Evolutionary conservation across 2,888 invertebrate species (phyloP).

Genomic region (Melieria picta): DNA sequence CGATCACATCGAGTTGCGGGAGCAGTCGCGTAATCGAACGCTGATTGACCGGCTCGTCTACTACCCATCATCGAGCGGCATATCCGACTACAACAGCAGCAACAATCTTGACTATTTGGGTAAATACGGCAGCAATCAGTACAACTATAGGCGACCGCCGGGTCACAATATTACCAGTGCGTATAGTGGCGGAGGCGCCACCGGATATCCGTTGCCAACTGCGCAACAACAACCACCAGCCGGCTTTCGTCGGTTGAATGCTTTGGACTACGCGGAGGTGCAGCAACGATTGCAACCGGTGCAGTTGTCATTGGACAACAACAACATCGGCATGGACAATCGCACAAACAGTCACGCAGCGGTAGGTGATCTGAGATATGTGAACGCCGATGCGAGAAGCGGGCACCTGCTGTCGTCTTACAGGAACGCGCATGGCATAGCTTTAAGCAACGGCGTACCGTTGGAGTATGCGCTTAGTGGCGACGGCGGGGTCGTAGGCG

Average conservation of each 20-base stretch:
- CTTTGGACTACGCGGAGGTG: background rate
- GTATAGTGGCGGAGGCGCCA: background rate
- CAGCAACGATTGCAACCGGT: conserved; percentile 54
- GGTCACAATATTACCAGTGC: background rate
- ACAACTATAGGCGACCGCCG: conserved; percentile 29
- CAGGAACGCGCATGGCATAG: no score
- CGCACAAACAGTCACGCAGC: no score
- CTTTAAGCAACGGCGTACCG: no score
- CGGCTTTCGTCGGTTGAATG: no score
- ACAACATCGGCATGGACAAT: no score
- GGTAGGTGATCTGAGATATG: no score
- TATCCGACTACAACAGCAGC: conserved; percentile 62
- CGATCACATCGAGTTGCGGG: conserved; percentile 46
- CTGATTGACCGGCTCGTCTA: conserved; percentile 84
- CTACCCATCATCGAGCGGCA: conserved; percentile 74
- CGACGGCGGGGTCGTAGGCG: no score
- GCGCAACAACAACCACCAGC: background rate
- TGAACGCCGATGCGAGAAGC: no score
- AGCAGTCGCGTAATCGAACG: conserved; percentile 49
- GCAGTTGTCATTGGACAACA: background rate
- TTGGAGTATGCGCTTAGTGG: no score
- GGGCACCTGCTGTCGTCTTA: no score
- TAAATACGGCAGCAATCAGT: conserved; percentile 30
- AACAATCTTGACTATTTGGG: conserved; percentile 59
- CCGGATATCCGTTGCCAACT: background rate